These are phyloP conservation scores for Syrista parreyssii DNA, from an alignment of 2,888 invertebrate genomes.

Conservation along the genomic window DNA sequence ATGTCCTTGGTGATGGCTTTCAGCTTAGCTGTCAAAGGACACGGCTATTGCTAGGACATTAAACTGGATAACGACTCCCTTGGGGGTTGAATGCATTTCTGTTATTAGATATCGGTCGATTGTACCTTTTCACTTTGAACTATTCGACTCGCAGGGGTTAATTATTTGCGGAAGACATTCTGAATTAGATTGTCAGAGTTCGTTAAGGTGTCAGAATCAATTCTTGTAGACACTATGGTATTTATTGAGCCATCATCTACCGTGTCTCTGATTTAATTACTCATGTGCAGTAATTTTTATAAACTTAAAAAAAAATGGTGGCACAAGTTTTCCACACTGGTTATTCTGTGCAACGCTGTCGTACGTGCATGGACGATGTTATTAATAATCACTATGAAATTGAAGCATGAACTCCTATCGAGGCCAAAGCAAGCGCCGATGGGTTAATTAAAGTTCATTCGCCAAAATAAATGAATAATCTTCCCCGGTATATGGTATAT, in stretches of 20 bases:
- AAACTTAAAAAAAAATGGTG: not conserved
- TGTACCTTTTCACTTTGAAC: not conserved
- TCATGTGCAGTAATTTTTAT: not conserved
- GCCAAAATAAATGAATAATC: not conserved
- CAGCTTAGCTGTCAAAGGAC: not conserved
- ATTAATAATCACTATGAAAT: not conserved
- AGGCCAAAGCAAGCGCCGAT: not conserved
- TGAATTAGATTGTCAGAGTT: not conserved
- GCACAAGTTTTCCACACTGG: not conserved
- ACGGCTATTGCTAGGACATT: not conserved
- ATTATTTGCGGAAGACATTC: not conserved
- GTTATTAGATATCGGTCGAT: not conserved
- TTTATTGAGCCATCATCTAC: not conserved
- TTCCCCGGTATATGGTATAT: not conserved
- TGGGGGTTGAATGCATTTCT: not conserved
- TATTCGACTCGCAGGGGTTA: not conserved
- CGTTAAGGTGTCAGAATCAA: not conserved
- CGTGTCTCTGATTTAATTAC: not conserved
- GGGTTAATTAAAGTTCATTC: not conserved
- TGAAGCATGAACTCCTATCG: not conserved
- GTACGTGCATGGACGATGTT: not conserved
- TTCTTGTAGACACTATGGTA: not conserved
- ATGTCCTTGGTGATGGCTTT: not conserved
- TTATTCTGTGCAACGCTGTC: not conserved
- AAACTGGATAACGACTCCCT: not conserved